Percentiles rank a stretch among this genome's conserved stretches.
Conservation (phyloP, 2,888 invertebrate species). For the Ochlodes sylvanus region DNA sequence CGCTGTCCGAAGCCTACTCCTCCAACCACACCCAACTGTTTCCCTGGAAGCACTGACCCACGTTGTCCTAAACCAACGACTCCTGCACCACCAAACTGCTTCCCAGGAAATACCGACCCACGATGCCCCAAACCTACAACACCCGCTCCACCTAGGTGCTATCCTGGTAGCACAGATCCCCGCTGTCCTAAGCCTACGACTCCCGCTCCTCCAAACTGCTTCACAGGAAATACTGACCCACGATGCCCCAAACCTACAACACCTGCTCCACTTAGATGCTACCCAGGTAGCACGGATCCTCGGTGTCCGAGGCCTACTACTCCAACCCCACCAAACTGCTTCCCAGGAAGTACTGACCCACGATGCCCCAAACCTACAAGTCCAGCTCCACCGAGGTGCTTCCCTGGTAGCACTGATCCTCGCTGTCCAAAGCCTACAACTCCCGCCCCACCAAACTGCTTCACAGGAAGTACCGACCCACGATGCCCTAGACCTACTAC, state of each 20-base stretch:
- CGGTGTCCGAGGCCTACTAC: slow-evolving; percentile 56
- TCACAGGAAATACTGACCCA: slow-evolving; percentile 60
- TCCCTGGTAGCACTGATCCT: slow-evolving; percentile 57
- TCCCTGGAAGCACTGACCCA: too few species aligned
- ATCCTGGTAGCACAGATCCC: slow-evolving; percentile 29
- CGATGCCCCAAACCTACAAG: slow-evolving; percentile 45
- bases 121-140: slow-evolving; percentile 46
- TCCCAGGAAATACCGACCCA: neutral
- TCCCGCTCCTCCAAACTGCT: slow-evolving; percentile 50
- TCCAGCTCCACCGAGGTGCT: slow-evolving; percentile 44
- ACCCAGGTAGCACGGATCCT: slow-evolving; percentile 62
- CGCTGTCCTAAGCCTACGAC: slow-evolving; percentile 41
- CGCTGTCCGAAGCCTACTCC: too few species aligned
- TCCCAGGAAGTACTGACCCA: slow-evolving; percentile 63
- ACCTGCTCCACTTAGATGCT: slow-evolving; percentile 52
- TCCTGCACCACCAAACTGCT: too few species aligned
- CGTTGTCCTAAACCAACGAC: too few species aligned
- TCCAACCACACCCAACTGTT: too few species aligned
- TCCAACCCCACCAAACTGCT: slow-evolving; percentile 49
- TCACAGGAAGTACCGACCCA: slow-evolving; percentile 62
- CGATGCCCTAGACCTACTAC: slow-evolving; percentile 56
- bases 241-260: slow-evolving; percentile 47
- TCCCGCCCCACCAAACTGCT: slow-evolving; percentile 48
- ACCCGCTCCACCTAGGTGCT: slow-evolving; percentile 18
- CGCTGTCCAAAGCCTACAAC: slow-evolving; percentile 57